Evolutionary conservation across 2,888 invertebrate genomes (phyloP), one percentile per base, ranked within the genome.

Genomic region (Pocota personata): DNA sequence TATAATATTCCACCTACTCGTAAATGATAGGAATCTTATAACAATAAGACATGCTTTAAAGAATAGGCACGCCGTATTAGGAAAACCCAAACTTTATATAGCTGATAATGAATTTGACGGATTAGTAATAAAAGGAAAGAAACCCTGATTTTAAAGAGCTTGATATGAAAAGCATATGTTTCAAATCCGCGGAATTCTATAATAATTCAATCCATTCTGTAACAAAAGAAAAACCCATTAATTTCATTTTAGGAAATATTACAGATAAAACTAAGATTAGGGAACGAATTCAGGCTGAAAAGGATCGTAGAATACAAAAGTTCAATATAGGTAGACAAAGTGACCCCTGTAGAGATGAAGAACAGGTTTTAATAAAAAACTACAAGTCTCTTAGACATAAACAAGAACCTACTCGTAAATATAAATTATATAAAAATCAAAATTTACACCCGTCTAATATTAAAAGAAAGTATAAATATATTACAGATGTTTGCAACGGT

Each of bases 1-100:
- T 21, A 50, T 50, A 32, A 35, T 66, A 24, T 60, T 60, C 12
- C 14, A 60, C 40, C 19, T 60, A n/a, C n/a, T n/a, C n/a, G n/a
- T n/a, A 24, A 40, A 60, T 40, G 40, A 60, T n/a, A 19, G 58
- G 6, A 60, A 60, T 60, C 16, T 60, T 7, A 35, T 60, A 40
- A 60, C 40, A 14, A 60, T 40, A n/a, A 40, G 19, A 14, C 40
- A 60, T 7, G n/a, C 24, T 4, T 40, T 40, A 24, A 24, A 24
- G 10, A 60, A 40, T 8, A 19, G 40, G 24, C 40, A 60, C 12
- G n/a, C 37, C 21, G 24, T 12, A 21, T 37, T 52, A 24, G 52
- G 50, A 14, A 52, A 48, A 24, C 21, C 43, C 4, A 48, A 46
- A 64, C 27, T 8, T 7, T 37, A 46, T 19, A 46, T 30, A 40